phyloP scores from a whole-genome alignment of 1,140 invertebrate species.

The Triops longicaudatus region DNA sequence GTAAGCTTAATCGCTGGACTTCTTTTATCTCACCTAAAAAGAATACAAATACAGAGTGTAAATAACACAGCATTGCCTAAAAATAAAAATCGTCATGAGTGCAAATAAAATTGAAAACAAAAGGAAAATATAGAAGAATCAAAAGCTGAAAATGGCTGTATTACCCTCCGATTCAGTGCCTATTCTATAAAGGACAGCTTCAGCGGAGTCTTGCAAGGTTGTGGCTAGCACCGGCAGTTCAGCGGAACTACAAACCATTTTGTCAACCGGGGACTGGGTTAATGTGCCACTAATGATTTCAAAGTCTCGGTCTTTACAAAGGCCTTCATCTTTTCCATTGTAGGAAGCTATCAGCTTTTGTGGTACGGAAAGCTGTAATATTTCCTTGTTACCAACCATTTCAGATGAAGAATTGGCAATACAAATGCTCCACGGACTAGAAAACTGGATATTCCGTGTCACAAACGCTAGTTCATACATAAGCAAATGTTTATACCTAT shows the following conservation, averaged over 20 bases:
- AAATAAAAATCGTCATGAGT: too few species aligned
- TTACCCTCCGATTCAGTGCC: not conserved
- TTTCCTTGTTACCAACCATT: slow-evolving; percentile 32
- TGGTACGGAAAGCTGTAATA: slow-evolving; percentile 32
- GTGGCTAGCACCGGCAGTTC: not conserved
- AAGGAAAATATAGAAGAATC: not conserved
- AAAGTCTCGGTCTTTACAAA: slow-evolving; percentile 35
- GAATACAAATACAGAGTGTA: not conserved
- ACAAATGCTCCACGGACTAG: slow-evolving; percentile 31
- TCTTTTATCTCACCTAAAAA: not conserved
- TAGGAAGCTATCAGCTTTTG: slow-evolving; percentile 31
- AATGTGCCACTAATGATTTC: slow-evolving; percentile 31
- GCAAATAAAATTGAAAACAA: too few species aligned
- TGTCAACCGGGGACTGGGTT: not conserved
- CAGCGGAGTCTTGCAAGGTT: not conserved
- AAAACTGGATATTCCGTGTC: slow-evolving; percentile 30
- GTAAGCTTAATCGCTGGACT: not conserved
- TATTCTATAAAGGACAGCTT: not conserved
- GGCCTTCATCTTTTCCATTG: slow-evolving; percentile 32
- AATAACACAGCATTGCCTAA: too few species aligned
- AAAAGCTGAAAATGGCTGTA: not conserved
- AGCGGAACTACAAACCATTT: slow-evolving; percentile 7
- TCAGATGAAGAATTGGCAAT: slow-evolving; percentile 30
- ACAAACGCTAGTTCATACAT: slow-evolving; percentile 35
- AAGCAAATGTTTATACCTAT: slow-evolving; percentile 32